Conservation (phyloP, 2,888 invertebrate species). For the Neoscelio sp. region DNA sequence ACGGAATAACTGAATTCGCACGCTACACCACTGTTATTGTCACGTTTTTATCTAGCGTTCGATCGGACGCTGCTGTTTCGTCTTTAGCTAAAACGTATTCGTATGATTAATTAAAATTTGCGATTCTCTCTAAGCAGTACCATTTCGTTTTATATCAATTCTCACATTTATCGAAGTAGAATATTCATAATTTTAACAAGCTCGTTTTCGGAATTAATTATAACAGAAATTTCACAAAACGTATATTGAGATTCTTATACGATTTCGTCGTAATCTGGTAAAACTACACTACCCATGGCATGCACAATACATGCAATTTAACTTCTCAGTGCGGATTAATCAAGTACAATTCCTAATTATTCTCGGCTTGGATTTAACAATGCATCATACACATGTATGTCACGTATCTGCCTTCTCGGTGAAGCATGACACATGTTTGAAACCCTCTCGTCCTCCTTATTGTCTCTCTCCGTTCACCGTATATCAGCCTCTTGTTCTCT, state of each 20-base stretch:
- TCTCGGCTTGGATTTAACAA: slow-evolving; percentile 42
- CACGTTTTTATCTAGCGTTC: not conserved
- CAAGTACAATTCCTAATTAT: slow-evolving; percentile 57
- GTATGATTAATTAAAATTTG: too few relatives aligned
- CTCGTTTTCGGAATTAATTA: too few relatives aligned
- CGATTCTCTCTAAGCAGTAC: too few relatives aligned
- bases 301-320: slow-evolving; percentile 16
- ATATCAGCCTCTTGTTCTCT: slow-evolving; percentile 12
- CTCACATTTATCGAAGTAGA: too few relatives aligned
- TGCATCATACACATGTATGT: slow-evolving; percentile 46
- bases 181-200: too few relatives aligned
- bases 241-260: slow-evolving; percentile 10
- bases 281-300: slow-evolving; percentile 25
- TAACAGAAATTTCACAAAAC: too few relatives aligned
- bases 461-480: slow-evolving; percentile 23
- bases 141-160: too few relatives aligned
- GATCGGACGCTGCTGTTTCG: not conserved
- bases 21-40: slow-evolving; percentile 9
- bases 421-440: slow-evolving; percentile 58
- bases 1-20: slow-evolving; percentile 1
- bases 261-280: slow-evolving; percentile 4
- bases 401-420: slow-evolving; percentile 55
- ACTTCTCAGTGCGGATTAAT: slow-evolving; percentile 48
- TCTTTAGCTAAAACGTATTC: too few relatives aligned
- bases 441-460: slow-evolving; percentile 39